Conservation (phyloP, 2,797 vertebrate species). For the Prunella strophiata region DNA sequence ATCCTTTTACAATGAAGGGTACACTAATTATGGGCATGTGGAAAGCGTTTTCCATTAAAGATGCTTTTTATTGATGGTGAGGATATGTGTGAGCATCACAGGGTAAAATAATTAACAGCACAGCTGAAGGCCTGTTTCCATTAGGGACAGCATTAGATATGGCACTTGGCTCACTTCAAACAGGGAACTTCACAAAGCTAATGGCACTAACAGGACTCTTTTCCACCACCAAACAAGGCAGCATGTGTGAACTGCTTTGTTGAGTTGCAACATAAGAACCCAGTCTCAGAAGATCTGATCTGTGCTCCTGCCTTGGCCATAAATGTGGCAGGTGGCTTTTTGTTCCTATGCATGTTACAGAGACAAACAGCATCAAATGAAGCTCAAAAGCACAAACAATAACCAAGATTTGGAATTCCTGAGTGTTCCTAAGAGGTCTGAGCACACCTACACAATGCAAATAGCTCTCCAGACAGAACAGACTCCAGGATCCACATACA, state of each 20-base stretch:
- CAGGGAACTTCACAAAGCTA: background rate
- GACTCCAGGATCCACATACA: background rate
- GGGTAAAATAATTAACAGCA: background rate
- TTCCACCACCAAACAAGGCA: background rate
- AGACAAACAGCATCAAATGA: background rate
- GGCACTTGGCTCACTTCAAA: background rate
- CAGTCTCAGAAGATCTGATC: background rate
- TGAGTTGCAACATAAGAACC: background rate
- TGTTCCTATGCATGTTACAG: rapidly evolving
- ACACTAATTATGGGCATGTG: rapidly evolving
- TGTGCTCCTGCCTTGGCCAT: background rate
- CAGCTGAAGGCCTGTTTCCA: background rate
- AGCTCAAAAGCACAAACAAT: background rate
- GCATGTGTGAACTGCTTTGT: background rate
- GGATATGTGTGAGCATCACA: background rate
- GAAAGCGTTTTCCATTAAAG: background rate
- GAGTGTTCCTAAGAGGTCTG: background rate
- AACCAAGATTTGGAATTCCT: background rate
- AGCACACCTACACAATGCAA: background rate
- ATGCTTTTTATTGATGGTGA: background rate
- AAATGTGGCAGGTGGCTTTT: background rate
- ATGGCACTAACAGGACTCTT: background rate
- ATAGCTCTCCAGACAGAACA: background rate
- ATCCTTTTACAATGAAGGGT: background rate
- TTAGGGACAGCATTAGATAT: background rate